These are phyloP conservation scores for Phrynocephalus forsythii DNA, from an alignment of 2,797 vertebrate species.

Conservation along the genomic window DNA sequence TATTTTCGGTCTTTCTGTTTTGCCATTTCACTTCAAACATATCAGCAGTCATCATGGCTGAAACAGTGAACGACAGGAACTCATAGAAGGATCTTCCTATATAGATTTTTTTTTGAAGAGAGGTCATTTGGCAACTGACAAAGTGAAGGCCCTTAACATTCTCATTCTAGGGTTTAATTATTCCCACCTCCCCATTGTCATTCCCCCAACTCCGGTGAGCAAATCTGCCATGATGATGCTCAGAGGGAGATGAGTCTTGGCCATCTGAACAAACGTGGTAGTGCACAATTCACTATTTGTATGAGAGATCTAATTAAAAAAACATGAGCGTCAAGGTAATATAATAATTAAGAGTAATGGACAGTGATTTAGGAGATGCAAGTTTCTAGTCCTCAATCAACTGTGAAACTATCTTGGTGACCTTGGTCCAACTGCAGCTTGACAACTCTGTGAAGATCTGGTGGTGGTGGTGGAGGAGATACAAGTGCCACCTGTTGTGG, in stretches of 20 bases:
- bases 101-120: neutral
- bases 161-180: neutral
- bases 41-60: neutral
- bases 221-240: neutral
- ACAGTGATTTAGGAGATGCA: too few species aligned
- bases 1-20: neutral
- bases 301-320: neutral
- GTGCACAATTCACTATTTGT: neutral
- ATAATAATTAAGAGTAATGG: too few species aligned
- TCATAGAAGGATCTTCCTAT: neutral
- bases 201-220: too few species aligned
- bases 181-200: too few species aligned
- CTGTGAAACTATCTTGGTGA: too few species aligned
- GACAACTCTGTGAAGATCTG: too few species aligned
- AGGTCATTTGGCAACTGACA: neutral
- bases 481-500: too few species aligned
- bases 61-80: neutral
- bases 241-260: neutral
- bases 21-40: too few species aligned
- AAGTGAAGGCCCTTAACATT: neutral
- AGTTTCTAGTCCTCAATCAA: too few species aligned
- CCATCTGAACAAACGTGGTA: neutral
- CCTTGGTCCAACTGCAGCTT: too few species aligned
- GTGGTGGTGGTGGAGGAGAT: too few species aligned
- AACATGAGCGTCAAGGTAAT: too few species aligned